Evolutionary conservation across 2,888 invertebrate genomes (phyloP), one percentile per base, ranked within the genome.

Genomic region (Drosophila basisetae): DNA sequence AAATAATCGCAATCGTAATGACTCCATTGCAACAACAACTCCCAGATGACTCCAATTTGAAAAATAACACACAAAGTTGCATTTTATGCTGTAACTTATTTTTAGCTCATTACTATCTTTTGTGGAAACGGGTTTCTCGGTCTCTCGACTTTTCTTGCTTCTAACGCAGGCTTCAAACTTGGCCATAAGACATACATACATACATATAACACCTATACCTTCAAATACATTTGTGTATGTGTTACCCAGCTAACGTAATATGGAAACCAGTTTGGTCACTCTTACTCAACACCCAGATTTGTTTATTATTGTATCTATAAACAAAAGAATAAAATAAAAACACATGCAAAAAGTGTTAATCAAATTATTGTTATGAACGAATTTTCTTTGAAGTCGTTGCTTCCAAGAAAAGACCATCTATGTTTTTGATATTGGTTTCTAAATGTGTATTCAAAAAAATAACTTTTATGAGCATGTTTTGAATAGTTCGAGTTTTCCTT

Each of bases 261-360:
- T 35, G 4, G 59, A 79, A 91, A 91, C 92, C 86, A 74, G 91
- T 91, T 91, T 88, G 83, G 73, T 83, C 88, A 91, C 90, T 88
- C 83, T 91, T 91, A 89, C 83, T 80, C 82, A 73, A 67, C 50
- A 52, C 54, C 22, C 22, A 74, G 72, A 78, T 89, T 82, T 68
- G 74, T 79, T 77, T 68, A 64, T 73, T 71, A 55, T 63, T 78
- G 56, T 68, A 54, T 62, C 35, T 43, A 18, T 47, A 54, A 76
- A 37, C 37, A 58, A 56, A 35, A 4, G 18, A 37, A 55, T 6
- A 28, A 37, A 25, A 30, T 22, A 22, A 11, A 47, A 35, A 1
- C 13, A 25, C 25, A 16, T 9, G 16, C 18, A 39, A 64, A 50
- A 41, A 53, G 43, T 54, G 52, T 55, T 56, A 63, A 52, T 63